A percentile compares a stretch with the other conserved stretches of the same genome.
Evolutionary conservation across 2,888 invertebrate species (phyloP).

Genomic region (Lumbricus terrestris): DNA sequence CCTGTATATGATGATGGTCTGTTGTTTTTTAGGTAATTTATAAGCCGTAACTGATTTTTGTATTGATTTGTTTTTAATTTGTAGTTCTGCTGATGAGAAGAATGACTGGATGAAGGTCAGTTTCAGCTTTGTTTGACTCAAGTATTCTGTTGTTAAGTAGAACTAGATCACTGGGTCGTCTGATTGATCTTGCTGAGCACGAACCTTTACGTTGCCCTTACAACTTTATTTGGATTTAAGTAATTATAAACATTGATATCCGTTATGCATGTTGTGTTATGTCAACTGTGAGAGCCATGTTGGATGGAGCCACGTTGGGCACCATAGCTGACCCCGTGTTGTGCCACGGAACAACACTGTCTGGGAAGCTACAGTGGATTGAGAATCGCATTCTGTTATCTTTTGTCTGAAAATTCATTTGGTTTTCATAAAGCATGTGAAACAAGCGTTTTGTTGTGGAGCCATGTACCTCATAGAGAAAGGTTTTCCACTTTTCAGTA

Average conservation of each 20-base stretch:
- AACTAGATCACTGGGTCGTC: too few species aligned
- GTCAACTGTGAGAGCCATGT: too few species aligned
- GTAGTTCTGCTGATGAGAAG: slow-evolving; percentile 56
- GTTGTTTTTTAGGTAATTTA: background rate
- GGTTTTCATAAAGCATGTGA: background rate
- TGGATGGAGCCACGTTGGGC: too few species aligned
- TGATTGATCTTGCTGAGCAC: too few species aligned
- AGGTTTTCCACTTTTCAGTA: background rate
- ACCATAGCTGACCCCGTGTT: too few species aligned
- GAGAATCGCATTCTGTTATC: background rate
- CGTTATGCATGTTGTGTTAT: too few species aligned
- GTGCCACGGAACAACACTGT: too few species aligned
- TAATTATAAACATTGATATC: too few species aligned
- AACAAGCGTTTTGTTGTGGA: background rate
- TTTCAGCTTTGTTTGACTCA: slow-evolving; percentile 6
- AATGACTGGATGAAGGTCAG: slow-evolving; percentile 63
- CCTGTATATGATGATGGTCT: background rate
- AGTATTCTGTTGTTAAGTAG: background rate
- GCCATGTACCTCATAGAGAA: background rate
- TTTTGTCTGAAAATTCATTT: background rate
- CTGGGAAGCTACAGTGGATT: too few species aligned
- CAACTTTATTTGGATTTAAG: too few species aligned
- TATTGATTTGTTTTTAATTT: background rate
- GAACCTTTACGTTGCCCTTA: too few species aligned
- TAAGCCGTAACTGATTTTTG: background rate